Evolutionary conservation across 2,888 invertebrate genomes (phyloP), one percentile per base, ranked within the genome.

Genomic region (Tupiocoris notatus): DNA sequence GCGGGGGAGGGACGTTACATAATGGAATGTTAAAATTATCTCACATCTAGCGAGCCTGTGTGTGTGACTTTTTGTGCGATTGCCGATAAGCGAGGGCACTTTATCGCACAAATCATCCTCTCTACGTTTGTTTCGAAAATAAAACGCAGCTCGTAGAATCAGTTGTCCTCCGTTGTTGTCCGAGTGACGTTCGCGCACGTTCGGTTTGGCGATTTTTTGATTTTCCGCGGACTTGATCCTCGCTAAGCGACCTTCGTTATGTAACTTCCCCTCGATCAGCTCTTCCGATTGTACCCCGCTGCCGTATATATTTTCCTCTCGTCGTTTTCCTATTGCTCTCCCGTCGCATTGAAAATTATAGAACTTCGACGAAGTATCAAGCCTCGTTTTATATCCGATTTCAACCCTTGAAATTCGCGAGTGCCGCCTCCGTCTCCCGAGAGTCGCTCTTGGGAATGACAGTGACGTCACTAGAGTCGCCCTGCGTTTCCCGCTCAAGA

Each of bases 1-100:
- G 39, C 39, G 39, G 39, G 39, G 39, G 39, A 39, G 39, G 39
- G 24, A 1, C 23, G 70, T 70, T 70, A 59, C 70, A 70, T 70
- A 70, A 70, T 56, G 39, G 56, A 21, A 67, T 21, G 70, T 70
- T 20, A 17, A 25, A 24, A 70, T 70, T 70, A 70, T 70, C 59
- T 70, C 70, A 70, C 59, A 70, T 70, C 61, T 23, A 59, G 61
- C 18, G 70, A 17, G 63, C 59, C 23, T 70, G 57, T 12, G 39
- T 39, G 39, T 39, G 39, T 12, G 39, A 39, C 39, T 39, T 39
- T 39, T 39, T 39, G 39, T 39, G 39, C 12, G 6, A 39, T n/a
- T n/a, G 39, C 39, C 39, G 39, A 39, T 39, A 39, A 39, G 39
- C 39, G 39, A 7, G 6, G 39, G n/a, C n/a, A 39, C 6, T 3